Conservation (phyloP, 2,888 invertebrate genomes). For the Drosophila meridionalis region DNA sequence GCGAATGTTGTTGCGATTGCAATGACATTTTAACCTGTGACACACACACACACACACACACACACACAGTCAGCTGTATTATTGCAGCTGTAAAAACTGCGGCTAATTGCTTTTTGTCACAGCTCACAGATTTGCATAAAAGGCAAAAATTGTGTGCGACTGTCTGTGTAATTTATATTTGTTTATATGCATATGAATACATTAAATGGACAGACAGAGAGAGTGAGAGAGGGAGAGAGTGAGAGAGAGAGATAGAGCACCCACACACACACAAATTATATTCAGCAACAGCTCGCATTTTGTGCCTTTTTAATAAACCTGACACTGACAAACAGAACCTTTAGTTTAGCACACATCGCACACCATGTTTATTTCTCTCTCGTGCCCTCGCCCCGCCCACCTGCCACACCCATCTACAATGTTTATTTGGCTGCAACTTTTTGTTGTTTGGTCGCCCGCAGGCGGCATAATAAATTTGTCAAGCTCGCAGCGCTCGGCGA, state of each 20-base stretch:
- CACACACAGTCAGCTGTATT: conserved; percentile 13
- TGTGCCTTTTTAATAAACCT: conserved; percentile 65
- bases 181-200: conserved; percentile 75
- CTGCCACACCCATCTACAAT: not conserved
- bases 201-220: conserved; percentile 55
- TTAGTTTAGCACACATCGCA: conserved; percentile 32
- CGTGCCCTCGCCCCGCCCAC: not conserved
- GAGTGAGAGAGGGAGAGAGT: not conserved
- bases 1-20: conserved; percentile 25
- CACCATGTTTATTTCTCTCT: conserved; percentile 9
- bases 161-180: conserved; percentile 73
- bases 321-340: conserved; percentile 41
- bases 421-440: conserved; percentile 50
- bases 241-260: not conserved
- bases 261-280: conserved; percentile 6
- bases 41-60: conserved; percentile 16
- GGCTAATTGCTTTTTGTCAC: conserved; percentile 72
- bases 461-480: conserved; percentile 56
- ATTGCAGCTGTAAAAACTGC: conserved; percentile 65
- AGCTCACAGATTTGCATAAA: conserved; percentile 73
- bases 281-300: conserved; percentile 10
- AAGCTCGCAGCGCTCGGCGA: conserved; percentile 18
- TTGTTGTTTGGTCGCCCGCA: conserved; percentile 36
- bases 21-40: conserved; percentile 51
- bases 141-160: conserved; percentile 51